Evolutionary conservation across 2,113 vertebrate genomes (phyloP).

Genomic region (Corythornis vintsioides): DNA sequence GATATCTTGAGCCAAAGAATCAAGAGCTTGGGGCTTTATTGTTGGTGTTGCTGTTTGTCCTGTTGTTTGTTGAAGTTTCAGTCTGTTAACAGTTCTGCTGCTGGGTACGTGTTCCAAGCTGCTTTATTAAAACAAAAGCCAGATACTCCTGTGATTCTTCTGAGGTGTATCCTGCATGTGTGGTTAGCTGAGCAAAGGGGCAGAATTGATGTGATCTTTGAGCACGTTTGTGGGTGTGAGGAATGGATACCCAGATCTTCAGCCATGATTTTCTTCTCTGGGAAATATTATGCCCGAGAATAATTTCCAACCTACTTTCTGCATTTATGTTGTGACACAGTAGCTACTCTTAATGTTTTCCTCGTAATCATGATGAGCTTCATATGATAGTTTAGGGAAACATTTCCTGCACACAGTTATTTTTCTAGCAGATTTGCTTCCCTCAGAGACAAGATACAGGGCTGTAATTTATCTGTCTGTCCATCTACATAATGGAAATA

Average conservation of each 20-base stretch:
- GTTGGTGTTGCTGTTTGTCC: background rate
- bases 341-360: background rate
- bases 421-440: background rate
- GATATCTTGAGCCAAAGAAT: background rate
- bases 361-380: background rate
- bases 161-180: background rate
- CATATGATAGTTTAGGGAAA: background rate
- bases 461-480: background rate
- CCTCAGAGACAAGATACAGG: background rate
- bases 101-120: background rate
- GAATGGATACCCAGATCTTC: background rate
- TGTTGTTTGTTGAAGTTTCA: background rate
- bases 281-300: background rate
- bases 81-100: background rate
- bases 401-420: background rate
- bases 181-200: background rate
- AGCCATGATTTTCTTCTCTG: background rate
- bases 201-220: background rate
- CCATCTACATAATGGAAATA: background rate
- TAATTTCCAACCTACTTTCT: background rate
- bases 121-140: background rate
- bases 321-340: background rate
- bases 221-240: background rate
- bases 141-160: background rate
- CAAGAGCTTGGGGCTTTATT: background rate